Evolutionary conservation across 1,140 invertebrate genomes (phyloP).

Genomic region (Oedothorax gibbosus): DNA sequence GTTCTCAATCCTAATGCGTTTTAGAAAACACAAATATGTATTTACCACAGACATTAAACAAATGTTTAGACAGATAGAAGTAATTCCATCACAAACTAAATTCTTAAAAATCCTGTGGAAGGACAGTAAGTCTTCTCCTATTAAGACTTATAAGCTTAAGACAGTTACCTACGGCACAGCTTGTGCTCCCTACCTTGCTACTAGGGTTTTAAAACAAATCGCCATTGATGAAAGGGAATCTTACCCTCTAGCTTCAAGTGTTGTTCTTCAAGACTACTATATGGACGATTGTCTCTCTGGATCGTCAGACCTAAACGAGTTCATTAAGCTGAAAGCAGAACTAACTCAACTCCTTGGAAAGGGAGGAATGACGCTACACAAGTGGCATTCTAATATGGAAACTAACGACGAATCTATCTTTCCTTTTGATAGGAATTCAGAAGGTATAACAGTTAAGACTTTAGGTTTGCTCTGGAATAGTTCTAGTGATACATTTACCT

Average conservation of each 20-base stretch:
- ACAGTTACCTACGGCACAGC: slow-evolving; percentile 66
- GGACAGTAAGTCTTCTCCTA: slow-evolving; percentile 29
- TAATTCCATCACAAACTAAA: slow-evolving; percentile 65
- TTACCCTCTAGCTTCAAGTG: slow-evolving; percentile 5
- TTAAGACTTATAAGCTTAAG: slow-evolving; percentile 64
- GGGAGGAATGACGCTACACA: too few species aligned
- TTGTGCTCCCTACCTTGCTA: slow-evolving; percentile 65
- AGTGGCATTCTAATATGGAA: not conserved
- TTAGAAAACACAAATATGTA: slow-evolving; percentile 56
- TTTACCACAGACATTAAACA: slow-evolving; percentile 63
- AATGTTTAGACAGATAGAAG: slow-evolving; percentile 63
- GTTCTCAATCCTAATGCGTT: slow-evolving; percentile 15
- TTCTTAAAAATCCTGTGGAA: slow-evolving; percentile 64
- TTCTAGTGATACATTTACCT: not conserved
- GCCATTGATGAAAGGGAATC: slow-evolving; percentile 60
- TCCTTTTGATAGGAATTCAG: not conserved
- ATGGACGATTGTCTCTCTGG: slow-evolving; percentile 17
- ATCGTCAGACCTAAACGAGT: not conserved
- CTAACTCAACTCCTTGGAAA: not conserved
- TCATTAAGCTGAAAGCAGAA: slow-evolving; percentile 3
- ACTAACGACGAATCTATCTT: not conserved
- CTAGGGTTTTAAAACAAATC: slow-evolving; percentile 64
- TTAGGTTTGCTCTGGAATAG: not conserved
- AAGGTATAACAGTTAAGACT: not conserved
- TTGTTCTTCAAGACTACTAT: not conserved